A percentile compares a stretch with the other conserved stretches of the same genome.
phyloP scores from a whole-genome alignment of 2,113 vertebrate genomes.

The Regulus satrapa region DNA sequence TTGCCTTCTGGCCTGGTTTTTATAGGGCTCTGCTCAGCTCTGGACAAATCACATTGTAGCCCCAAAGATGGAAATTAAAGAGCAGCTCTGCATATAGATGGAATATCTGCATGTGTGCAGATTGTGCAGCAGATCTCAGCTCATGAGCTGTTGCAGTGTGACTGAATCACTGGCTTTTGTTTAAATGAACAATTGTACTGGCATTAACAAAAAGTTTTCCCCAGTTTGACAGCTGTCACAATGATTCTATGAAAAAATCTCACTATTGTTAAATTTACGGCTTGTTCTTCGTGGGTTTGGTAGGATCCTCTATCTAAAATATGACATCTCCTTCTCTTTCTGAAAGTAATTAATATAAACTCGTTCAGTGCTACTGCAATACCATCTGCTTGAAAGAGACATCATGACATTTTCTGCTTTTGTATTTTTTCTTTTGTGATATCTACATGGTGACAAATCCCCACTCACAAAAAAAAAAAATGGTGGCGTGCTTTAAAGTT shows the following conservation, averaged over 20 bases:
- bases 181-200: conserved; percentile 15
- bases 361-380: not conserved
- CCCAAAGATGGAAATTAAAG: not conserved
- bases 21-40: not conserved
- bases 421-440: conserved; percentile 13
- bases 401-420: not conserved
- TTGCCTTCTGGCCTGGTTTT: not conserved
- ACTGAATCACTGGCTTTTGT: conserved; percentile 34
- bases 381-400: conserved; percentile 11
- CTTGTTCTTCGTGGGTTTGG: not conserved
- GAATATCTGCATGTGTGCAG: not conserved
- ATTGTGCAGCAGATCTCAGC: not conserved
- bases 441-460: not conserved
- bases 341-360: conserved; percentile 33
- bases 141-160: not conserved
- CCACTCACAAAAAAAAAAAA: not conserved
- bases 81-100: not conserved
- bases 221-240: conserved; percentile 40
- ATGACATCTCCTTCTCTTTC: conserved; percentile 1
- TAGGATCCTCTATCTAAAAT: conserved; percentile 10
- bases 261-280: not conserved
- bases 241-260: not conserved
- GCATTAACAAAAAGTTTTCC: conserved; percentile 31
- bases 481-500: not conserved
- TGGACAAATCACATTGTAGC: not conserved